Conservation (phyloP, 2,888 invertebrate species). For the Thera obeliscata region DNA sequence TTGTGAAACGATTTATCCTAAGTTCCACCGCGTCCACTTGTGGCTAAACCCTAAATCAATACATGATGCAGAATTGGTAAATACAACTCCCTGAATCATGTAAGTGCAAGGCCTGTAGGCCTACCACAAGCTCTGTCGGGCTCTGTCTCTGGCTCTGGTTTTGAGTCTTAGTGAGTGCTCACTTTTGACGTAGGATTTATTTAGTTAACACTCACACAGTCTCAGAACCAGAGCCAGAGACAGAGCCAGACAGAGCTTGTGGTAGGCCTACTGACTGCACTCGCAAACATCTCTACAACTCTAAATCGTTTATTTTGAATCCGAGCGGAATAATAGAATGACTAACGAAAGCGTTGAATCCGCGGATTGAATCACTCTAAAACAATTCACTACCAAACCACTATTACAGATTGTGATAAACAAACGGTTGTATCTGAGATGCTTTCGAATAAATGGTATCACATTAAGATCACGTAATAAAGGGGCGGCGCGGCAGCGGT, state of each 20-base stretch:
- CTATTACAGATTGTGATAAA: slow-evolving; percentile 36
- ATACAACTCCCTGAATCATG: slow-evolving; percentile 22
- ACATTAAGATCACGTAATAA: slow-evolving; percentile 47
- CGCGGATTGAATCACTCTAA: slow-evolving; percentile 26
- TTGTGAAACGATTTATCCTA: no score
- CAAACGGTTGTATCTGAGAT: slow-evolving; percentile 41
- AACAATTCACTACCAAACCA: slow-evolving; percentile 38
- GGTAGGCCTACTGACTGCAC: slow-evolving; percentile 7
- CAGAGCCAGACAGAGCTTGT: no score
- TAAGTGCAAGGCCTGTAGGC: slow-evolving; percentile 13
- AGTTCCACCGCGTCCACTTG: neutral
- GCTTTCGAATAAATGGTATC: slow-evolving; percentile 40
- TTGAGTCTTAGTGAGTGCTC: no score
- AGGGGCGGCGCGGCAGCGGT: slow-evolving; percentile 57
- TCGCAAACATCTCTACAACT: slow-evolving; percentile 24
- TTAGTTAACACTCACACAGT: no score
- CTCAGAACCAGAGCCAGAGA: no score
- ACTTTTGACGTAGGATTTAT: no score
- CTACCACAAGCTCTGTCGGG: no score
- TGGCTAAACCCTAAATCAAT: slow-evolving; percentile 1
- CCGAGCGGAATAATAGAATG: slow-evolving; percentile 26
- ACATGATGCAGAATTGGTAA: slow-evolving; percentile 12
- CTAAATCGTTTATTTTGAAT: slow-evolving; percentile 30
- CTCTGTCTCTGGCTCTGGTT: no score
- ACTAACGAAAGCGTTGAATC: slow-evolving; percentile 28